Base-by-base conservation (phyloP, 2,113 vertebrate species). In the Globicephala melas region DNA sequence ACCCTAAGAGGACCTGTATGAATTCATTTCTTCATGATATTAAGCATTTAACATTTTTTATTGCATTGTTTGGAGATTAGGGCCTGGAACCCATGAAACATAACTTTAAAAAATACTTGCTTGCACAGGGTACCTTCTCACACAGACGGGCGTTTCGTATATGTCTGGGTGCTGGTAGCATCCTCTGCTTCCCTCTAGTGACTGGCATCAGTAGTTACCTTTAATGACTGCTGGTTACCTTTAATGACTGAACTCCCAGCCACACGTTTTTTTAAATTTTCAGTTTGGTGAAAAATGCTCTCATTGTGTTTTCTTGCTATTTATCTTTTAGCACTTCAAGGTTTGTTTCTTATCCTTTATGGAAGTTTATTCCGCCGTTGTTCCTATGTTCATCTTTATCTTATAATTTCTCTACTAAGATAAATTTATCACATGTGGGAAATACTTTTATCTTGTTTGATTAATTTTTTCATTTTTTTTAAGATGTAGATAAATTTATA, bases 81-180 rank as follows among this genome's bases (percentile, higher is more conserved):
- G 60, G 70, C 7, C 94, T 58, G 68, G 41, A 36, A 65, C 20
- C 31, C 11, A 0, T 33, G 80, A 26, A 47, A 20, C 17, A 13
- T 44, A 38, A 83, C 31, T 74, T 60, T 31, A 8, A 20, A 60
- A 55, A n/a, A 13, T 7, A 17, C 31, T 31, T 17, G 17, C 23
- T 12, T 3, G 26, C 20, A 15, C 68, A 3, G 18, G 6, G 15
- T 44, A 5, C 70, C 55, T 31, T 36, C 14, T 17, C 9, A 17
- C 6, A 4, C 71, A 21, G 11, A 38, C 5, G 14, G 13, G 92
- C 17, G 14, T 13, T 38, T 25, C 31, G 36, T 26, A 36, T 79
- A 3, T 41, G 38, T n/a, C 3, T 2, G 3, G 33, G 2, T n/a
- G 33, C 4, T 8, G 36, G 47, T 9, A 28, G 47, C 8, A 28